Percentiles rank a stretch among this genome's conserved stretches.
Conservation (phyloP, 2,797 vertebrate species). For the Fistularia tabacaria region DNA sequence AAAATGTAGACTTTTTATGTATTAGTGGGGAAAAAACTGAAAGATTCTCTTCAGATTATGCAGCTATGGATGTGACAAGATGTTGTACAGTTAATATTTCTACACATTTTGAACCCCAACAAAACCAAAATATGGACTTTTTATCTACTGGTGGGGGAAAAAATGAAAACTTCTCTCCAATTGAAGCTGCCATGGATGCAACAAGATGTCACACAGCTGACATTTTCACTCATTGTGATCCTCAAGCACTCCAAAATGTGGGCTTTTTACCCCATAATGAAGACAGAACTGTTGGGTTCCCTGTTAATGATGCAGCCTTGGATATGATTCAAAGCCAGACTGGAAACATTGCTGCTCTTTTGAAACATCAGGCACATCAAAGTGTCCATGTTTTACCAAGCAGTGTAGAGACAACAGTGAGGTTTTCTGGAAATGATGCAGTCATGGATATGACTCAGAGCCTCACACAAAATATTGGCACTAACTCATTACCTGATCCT, state of each 20-base stretch:
- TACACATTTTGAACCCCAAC: conserved; percentile 21
- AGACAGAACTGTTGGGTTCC: conserved; percentile 76
- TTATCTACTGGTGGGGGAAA: conserved; percentile 1
- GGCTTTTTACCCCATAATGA: not conserved
- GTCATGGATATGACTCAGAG: conserved; percentile 19
- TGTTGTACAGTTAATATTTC: conserved; percentile 79
- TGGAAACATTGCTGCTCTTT: conserved; percentile 8
- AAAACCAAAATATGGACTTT: not conserved
- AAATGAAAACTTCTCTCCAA: not conserved
- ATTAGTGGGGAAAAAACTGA: not conserved
- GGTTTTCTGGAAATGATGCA: conserved; percentile 17
- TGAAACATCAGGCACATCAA: not conserved
- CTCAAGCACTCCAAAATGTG: not conserved
- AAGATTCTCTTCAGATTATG: conserved; percentile 13
- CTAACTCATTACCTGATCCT: not conserved
- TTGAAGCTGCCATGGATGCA: conserved; percentile 22
- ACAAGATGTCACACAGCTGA: conserved; percentile 15
- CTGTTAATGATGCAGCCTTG: conserved; percentile 73
- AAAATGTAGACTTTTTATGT: not conserved
- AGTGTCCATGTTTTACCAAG: not conserved
- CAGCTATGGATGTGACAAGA: conserved; percentile 81
- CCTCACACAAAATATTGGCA: conserved; percentile 20
- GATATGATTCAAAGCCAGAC: conserved; percentile 72
- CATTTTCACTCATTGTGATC: not conserved
- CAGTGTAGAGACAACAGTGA: conserved; percentile 18